phyloP scores from a whole-genome alignment of 2,113 vertebrate species.

The cat (Felis catus) region DNA sequence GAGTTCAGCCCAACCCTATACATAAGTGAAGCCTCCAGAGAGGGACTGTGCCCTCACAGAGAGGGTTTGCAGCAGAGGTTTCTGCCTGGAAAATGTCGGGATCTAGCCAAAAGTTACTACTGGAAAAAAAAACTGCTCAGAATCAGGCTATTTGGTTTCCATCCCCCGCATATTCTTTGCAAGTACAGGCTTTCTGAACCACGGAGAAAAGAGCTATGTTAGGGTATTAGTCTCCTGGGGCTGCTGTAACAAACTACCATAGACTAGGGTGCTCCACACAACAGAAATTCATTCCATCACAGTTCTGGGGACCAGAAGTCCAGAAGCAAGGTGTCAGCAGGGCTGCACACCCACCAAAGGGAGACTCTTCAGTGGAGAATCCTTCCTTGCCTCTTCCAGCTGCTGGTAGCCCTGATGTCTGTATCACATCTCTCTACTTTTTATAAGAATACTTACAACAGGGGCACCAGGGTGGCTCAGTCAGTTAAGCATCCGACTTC shows the following conservation, averaged over 20 bases:
- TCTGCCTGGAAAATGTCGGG: not conserved
- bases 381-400: not conserved
- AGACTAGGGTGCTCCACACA: not conserved
- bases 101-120: not conserved
- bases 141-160: not conserved
- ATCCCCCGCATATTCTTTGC: not conserved
- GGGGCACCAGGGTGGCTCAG: too few species aligned
- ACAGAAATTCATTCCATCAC: not conserved
- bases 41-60: not conserved
- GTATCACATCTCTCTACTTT: not conserved
- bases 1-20: not conserved
- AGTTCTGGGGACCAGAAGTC: not conserved
- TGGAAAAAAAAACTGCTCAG: not conserved
- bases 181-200: not conserved
- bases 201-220: not conserved
- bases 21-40: not conserved
- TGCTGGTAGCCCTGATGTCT: not conserved
- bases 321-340: not conserved
- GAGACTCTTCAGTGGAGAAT: not conserved
- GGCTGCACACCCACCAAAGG: not conserved
- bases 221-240: not conserved
- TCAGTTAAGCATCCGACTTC: too few species aligned
- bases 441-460: not conserved
- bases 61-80: too few species aligned
- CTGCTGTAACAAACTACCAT: not conserved